Conservation (phyloP, 2,797 vertebrate genomes). For the Argya squamiceps region DNA sequence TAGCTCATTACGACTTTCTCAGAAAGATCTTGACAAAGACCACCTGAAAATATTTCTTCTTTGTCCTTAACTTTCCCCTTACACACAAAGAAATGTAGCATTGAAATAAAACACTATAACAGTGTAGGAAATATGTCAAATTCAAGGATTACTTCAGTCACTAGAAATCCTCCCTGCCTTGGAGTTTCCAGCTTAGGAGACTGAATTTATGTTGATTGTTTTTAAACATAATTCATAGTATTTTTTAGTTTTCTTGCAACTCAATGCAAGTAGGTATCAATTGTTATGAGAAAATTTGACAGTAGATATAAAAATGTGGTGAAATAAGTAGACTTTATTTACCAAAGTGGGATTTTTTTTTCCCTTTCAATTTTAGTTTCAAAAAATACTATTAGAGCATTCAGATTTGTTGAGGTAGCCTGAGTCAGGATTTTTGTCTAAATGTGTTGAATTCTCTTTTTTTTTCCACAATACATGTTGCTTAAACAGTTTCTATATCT, state of each 20-base stretch:
- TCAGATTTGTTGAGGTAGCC: not conserved
- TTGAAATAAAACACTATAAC: not conserved
- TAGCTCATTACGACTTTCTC: not conserved
- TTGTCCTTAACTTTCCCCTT: not conserved
- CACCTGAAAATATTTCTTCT: not conserved
- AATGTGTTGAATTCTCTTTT: not conserved
- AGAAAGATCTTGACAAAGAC: not conserved
- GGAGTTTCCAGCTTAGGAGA: not conserved
- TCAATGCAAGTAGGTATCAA: not conserved
- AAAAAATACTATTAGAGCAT: not conserved
- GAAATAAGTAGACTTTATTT: not conserved
- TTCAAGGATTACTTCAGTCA: not conserved
- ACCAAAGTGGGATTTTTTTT: not conserved
- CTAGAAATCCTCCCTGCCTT: not conserved
- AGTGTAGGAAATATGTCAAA: not conserved
- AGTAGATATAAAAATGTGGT: not conserved
- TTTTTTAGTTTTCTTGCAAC: not conserved
- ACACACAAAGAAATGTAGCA: not conserved
- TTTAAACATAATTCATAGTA: not conserved
- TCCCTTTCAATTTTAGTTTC: not conserved
- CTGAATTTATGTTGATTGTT: not conserved
- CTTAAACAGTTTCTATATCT: not conserved
- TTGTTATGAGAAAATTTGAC: not conserved
- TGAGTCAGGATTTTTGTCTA: not conserved
- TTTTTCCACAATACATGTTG: not conserved